phyloP scores from a whole-genome alignment of 2,113 vertebrate species.

The Geococcyx californianus region DNA sequence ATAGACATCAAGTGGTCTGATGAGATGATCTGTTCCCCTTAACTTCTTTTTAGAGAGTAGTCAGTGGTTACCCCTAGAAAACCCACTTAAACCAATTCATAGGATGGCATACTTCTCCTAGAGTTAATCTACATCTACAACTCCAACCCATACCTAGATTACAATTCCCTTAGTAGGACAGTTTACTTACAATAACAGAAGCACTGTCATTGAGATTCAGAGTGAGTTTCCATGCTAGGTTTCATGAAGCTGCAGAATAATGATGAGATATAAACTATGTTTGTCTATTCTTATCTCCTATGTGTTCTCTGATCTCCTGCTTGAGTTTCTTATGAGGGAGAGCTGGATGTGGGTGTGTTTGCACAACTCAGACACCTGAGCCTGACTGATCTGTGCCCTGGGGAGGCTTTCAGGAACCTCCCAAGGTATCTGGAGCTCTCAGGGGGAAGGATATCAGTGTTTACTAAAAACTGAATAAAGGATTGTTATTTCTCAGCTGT shows the following conservation, averaged over 20 bases:
- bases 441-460: neutral
- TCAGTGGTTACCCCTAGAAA: neutral
- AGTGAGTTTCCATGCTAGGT: neutral
- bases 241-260: neutral
- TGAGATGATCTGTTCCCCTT: neutral
- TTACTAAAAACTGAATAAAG: neutral
- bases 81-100: fast-evolving
- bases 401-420: neutral
- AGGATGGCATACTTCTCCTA: neutral
- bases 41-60: neutral
- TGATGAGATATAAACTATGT: neutral
- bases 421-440: neutral
- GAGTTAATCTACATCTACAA: neutral
- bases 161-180: neutral
- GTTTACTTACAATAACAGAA: neutral
- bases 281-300: neutral
- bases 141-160: neutral
- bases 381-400: neutral
- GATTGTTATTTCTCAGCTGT: neutral
- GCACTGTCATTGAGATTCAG: neutral
- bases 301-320: neutral
- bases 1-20: neutral
- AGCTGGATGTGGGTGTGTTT: neutral
- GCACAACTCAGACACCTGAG: neutral
- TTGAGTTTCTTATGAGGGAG: neutral